Base-by-base conservation (phyloP, 2,113 vertebrate species). In the Osmerus eperlanus region DNA sequence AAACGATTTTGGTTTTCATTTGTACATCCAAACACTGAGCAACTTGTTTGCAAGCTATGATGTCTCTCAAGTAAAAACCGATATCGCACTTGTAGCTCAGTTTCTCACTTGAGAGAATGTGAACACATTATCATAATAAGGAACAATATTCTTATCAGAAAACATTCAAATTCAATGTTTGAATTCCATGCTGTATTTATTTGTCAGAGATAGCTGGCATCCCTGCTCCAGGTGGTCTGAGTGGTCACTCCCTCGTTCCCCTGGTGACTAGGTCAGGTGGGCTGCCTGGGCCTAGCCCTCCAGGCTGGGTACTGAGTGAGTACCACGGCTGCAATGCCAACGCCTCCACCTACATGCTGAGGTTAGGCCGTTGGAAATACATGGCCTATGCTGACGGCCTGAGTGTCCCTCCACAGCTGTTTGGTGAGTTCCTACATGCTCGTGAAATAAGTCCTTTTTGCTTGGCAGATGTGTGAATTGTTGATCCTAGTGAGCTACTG, bases 251-350 rank as follows among this genome's bases (percentile, higher is more conserved):
- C 13, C 89, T 98, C 28, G 69, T 94, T 64, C 92, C 95, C 0
- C 84, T 97, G 67, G 70, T 93, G 2, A 73, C 41, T 72, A 73
- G 71, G 14, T 65, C 76, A 54, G 67, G 63, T 1, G 36, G 58
- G 0, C 1, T 79, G 1, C 21, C 23, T 0, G 59, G 69, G 53
- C 47, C 32, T 9, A 23, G 74, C 36, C 93, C 68, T 25, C 91
- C 94, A 8, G 81, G 86, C 0, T 98, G 96, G 97, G 89, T 94
- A 53, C 72, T 99, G 74, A 99, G 97, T 70, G 95, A 99, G 86
- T 99, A 95, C 84, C 97, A 99, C 0, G 97, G 97, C 0, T 97
- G 95, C 80, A 94, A 99, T 29, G 95, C 89, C 29, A 99, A 99
- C 65, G 90, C 95, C 19, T 99, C 97, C 21, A 92, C 90, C 3